Percentiles rank a stretch among this genome's conserved stretches.
phyloP scores from a whole-genome alignment of 2,888 invertebrate genomes.

The Oconnorella tubifera region DNA sequence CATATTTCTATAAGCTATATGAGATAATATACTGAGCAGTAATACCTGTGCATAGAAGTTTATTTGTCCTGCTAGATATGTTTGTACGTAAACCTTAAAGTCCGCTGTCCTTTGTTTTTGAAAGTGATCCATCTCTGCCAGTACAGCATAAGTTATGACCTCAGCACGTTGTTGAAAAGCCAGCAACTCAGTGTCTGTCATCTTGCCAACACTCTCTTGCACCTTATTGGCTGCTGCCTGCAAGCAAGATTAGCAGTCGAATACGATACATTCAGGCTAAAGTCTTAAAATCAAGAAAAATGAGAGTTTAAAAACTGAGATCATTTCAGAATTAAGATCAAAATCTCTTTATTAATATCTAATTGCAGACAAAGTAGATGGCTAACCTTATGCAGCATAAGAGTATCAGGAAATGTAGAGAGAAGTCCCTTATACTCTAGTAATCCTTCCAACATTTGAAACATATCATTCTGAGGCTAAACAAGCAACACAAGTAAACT shows the following conservation, averaged over 20 bases:
- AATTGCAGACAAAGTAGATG: too few species aligned
- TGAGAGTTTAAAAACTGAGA: too few species aligned
- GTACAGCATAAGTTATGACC: constrained; percentile 85
- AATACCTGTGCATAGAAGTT: constrained; percentile 23
- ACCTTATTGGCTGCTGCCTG: constrained; percentile 37
- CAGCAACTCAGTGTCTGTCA: constrained; percentile 74
- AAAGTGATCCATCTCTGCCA: constrained; percentile 52
- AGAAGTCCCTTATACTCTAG: constrained; percentile 93
- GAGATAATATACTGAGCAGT: too few species aligned
- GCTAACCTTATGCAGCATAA: constrained; percentile 16
- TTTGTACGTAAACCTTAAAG: constrained; percentile 22
- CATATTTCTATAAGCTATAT: too few species aligned
- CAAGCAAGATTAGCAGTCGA: constrained; percentile 1
- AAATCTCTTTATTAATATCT: too few species aligned
- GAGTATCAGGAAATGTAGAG: constrained; percentile 75
- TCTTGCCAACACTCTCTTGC: constrained; percentile 69
- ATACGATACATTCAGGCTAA: too few species aligned
- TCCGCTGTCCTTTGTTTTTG: constrained; percentile 18
- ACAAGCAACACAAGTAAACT: neutral
- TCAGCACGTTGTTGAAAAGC: constrained; percentile 81
- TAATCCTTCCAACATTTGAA: constrained; percentile 82
- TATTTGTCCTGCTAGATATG: constrained; percentile 22
- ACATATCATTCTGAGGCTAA: constrained; percentile 60
- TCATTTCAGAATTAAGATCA: too few species aligned
- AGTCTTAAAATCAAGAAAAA: too few species aligned